These are phyloP conservation scores for Drosophila pandora DNA, from an alignment of 1,140 invertebrate genomes.

Conservation along the genomic window DNA sequence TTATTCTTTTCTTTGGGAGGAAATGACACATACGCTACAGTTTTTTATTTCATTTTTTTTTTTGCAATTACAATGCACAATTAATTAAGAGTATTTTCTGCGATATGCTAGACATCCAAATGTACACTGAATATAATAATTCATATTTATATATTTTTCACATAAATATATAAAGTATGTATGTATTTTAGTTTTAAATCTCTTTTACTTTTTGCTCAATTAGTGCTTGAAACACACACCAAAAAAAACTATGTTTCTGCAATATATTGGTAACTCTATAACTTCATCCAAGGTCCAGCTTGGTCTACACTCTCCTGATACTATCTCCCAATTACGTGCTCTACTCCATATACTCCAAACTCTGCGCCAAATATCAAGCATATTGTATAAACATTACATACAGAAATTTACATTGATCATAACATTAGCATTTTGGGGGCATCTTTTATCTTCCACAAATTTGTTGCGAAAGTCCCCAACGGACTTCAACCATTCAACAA, in stretches of 20 bases:
- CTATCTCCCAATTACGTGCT: not conserved
- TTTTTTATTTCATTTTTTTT: not conserved
- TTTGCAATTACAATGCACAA: constrained; percentile 52
- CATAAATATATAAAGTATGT: not conserved
- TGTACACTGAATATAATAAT: constrained; percentile 31
- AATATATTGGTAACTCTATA: not conserved
- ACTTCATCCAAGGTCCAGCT: constrained; percentile 65
- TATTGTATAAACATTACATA: constrained; percentile 49
- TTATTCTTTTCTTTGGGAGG: not conserved
- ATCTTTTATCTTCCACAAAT: not conserved
- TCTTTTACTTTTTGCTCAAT: constrained; percentile 1
- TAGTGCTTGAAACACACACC: constrained; percentile 15
- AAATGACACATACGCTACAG: constrained; percentile 19
- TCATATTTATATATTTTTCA: not conserved
- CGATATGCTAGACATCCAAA: constrained; percentile 51
- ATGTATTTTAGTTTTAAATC: constrained; percentile 3
- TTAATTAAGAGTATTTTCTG: constrained; percentile 34
- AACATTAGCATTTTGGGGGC: constrained; percentile 7
- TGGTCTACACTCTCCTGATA: constrained; percentile 30
- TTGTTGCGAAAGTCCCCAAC: not conserved
- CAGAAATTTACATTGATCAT: constrained; percentile 72
- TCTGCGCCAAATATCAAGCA: too few relatives aligned
- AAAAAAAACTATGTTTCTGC: constrained; percentile 24
- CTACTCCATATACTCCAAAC: not conserved
- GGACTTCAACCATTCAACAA: not conserved